These are phyloP conservation scores for Pavo muticus DNA, from an alignment of 2,113 vertebrate species.

Conservation along the genomic window DNA sequence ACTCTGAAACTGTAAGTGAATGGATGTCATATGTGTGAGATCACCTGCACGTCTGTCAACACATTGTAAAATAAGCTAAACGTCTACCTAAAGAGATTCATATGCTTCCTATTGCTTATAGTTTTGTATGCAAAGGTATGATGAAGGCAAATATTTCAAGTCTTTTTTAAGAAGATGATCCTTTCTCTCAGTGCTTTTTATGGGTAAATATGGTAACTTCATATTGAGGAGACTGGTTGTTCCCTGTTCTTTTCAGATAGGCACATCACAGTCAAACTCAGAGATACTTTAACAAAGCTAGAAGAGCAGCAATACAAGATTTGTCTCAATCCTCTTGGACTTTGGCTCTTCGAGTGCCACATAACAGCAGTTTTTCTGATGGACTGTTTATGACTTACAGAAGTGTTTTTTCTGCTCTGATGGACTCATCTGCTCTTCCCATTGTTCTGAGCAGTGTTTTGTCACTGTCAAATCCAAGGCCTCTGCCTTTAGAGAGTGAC, in stretches of 20 bases:
- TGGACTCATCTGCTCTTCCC: not conserved
- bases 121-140: not conserved
- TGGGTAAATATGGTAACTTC: not conserved
- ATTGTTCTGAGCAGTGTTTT: not conserved
- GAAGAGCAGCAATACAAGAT: slow-evolving; percentile 77
- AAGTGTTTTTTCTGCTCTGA: not conserved
- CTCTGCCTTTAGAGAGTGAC: not conserved
- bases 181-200: not conserved
- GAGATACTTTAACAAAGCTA: slow-evolving; percentile 73
- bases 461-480: not conserved
- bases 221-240: not conserved
- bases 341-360: not conserved
- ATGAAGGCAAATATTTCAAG: not conserved
- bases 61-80: not conserved
- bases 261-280: slow-evolving; percentile 70
- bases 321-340: slow-evolving; percentile 72
- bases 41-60: not conserved
- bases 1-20: slow-evolving; percentile 4
- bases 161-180: not conserved
- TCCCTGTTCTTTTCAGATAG: not conserved
- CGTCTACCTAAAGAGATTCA: not conserved
- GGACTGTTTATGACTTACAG: not conserved
- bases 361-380: not conserved
- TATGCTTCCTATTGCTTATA: not conserved
- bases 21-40: not conserved